phyloP scores from a whole-genome alignment of 2,888 invertebrate genomes.

The Meghimatium bilineatum region DNA sequence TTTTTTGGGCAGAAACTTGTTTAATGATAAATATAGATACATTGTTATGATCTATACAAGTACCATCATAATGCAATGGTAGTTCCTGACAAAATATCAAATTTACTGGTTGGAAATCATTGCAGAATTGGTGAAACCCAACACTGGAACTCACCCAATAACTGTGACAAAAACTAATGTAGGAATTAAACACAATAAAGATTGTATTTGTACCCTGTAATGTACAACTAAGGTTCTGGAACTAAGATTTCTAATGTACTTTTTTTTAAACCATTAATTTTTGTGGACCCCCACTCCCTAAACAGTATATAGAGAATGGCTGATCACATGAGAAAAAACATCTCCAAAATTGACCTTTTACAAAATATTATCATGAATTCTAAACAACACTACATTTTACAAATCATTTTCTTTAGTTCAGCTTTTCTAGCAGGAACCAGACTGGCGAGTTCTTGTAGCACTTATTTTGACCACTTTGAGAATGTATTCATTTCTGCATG shows the following conservation, averaged over 20 bases:
- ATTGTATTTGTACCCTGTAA: not conserved
- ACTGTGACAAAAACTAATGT: not conserved
- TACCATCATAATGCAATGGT: no score
- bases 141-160: not conserved
- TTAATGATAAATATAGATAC: no score
- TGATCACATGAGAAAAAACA: not conserved
- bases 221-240: not conserved
- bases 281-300: not conserved
- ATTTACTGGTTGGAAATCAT: no score
- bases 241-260: not conserved
- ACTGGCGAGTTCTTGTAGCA: no score
- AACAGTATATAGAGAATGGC: no score
- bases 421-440: conserved; percentile 13
- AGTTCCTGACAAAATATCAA: no score
- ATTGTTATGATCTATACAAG: no score
- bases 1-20: no score
- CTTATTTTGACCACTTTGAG: no score
- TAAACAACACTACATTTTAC: not conserved
- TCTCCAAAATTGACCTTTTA: not conserved
- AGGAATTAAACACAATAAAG: not conserved
- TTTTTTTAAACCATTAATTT: not conserved
- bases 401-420: not conserved
- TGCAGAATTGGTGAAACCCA: no score
- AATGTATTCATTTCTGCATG: no score
- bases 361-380: not conserved